Base-by-base conservation (phyloP, 1,140 invertebrate species). In the Tachypleus tridentatus region DNA sequence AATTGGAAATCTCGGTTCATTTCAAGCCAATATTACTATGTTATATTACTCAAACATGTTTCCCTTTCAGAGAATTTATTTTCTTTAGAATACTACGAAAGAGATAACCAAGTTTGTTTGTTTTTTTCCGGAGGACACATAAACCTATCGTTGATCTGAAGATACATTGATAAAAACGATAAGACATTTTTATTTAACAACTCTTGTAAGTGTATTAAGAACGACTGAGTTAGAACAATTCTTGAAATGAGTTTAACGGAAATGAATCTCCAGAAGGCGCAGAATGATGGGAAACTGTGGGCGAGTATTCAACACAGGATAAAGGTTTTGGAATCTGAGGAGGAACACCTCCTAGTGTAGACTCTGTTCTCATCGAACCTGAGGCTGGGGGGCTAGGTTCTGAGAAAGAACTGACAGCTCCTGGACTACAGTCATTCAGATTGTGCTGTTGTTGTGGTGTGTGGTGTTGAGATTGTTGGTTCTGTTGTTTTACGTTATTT, bases 401-500 rank as follows among this genome's bases (percentile, higher is more conserved):
- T 29, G 68, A 70, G 61, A 70, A 70, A 29, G 68, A 70, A 62
- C 66, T 68, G 54, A 63, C 65, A 52, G 66, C 68, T 7, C 68
- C 68, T 8, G 68, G 68, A 51, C 66, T 67, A 57, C 57, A 51
- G 29, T 53, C 51, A 2, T 29, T 29, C 29, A 29, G 29, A 29
- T 29, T 29, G 29, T 29, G 29, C 29, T 29, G 29, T 29, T 29
- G 29, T 29, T 29, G 29, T 29, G 29, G 29, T 29, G 29, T 1
- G 29, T 29, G 29, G 29, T 29, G 29, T 29, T n/a, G n/a, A n/a
- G n/a, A n/a, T n/a, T n/a, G n/a, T n/a, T 29, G 67, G 73, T 84
- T 85, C 72, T 89, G 87, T 72, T 89, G 86, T 74, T 91, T 92
- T 72, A 91, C 82, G 77, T 92, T 86, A 84, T 93, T 92, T 69